Base-by-base conservation (phyloP, 1,140 invertebrate genomes). In the Eueides isabella region DNA sequence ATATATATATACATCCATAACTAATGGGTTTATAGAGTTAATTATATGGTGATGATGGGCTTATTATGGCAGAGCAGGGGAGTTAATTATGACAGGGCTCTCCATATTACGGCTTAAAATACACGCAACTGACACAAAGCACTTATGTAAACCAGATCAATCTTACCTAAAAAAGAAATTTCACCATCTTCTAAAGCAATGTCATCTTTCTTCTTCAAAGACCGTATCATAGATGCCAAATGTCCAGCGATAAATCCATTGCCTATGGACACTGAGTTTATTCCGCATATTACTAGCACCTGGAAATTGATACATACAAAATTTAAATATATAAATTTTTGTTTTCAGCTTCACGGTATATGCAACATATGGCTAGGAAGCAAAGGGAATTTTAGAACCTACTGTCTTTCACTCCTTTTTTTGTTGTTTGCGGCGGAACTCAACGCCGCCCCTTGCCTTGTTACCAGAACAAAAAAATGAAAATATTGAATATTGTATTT, bases 181-280 rank as follows among this genome's bases (percentile, higher is more conserved):
- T 72, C 35, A 9, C 12, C 14, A 29, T 71, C 30, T 11, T 35
- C 19, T 12, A 68, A 14, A 41, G 5, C 3, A 28, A 67, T 72
- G 19, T 61, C 33, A 9, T 73, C 63, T 65, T 73, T 64, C 19
- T 41, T 63, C 28, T 66, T 16, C 33, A 71, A 35, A 0, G 71
- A 69, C 2, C 55, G 63, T 1, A 79, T 33, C 77, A 79, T 64
- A 1, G 74, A 55, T 0, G 77, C 72, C 65, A 79, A 65, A 11
- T 76, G 74, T 4, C 77, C 77, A 11, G 71, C 28, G 14, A 79
- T 61, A 35, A 74, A 79, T 0, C 77, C 77, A 71, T 79, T 75
- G 9, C 64, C 71, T 11, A 79, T 70, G 3, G 72, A 74, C 9
- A 72, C 61, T 14, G 44, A 55, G 2, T 71, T 61, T 31, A 77